Base-by-base conservation (phyloP, 2,797 vertebrate genomes). In the Pipistrellus kuhlii region DNA sequence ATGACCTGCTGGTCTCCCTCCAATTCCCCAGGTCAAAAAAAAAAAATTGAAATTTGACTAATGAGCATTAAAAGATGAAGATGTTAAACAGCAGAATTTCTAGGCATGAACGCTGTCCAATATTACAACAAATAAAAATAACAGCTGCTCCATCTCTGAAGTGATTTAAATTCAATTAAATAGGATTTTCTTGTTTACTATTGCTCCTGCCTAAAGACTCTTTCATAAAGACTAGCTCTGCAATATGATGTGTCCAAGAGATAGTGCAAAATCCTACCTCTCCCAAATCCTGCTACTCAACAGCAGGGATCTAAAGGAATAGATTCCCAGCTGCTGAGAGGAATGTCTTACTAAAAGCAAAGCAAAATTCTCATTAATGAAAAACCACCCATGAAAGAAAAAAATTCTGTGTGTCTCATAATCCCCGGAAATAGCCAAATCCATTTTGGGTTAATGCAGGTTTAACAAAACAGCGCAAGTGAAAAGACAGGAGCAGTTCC, bases 301-400 rank as follows among this genome's bases (percentile, higher is more conserved):
- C 69, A 73, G 93, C 71, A 94, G 89, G 64, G 48, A 93, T 96
- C 84, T 93, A 89, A 92, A 96, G 44, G 80, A 96, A 95, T 73
- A 93, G 82, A 95, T 90, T 86, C 46, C 85, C 96, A 97, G 91
- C 91, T 96, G 91, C 90, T 95, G 48, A 85, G 53, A 91, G 64
- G 85, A 91, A 96, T 41, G 55, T 77, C 78, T 92, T 89, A 84
- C 51, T 92, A 88, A 97, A 96, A 95, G 75, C 96, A 96, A 95
- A 92, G 82, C 91, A 96, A 95, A 97, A 95, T 95, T 96, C 93
- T 97, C 94, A 96, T 94, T 96, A 97, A 96, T 96, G 95, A 97
- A 97, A 97, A 94, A 94, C 69, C 91, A 97, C 82, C 89, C 71
- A 86, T 88, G 51, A 95, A 91, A 93, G 69, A 94, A 44, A 93